These are phyloP conservation scores for Eulithis testata DNA, from an alignment of 2,888 invertebrate species.

Conservation along the genomic window DNA sequence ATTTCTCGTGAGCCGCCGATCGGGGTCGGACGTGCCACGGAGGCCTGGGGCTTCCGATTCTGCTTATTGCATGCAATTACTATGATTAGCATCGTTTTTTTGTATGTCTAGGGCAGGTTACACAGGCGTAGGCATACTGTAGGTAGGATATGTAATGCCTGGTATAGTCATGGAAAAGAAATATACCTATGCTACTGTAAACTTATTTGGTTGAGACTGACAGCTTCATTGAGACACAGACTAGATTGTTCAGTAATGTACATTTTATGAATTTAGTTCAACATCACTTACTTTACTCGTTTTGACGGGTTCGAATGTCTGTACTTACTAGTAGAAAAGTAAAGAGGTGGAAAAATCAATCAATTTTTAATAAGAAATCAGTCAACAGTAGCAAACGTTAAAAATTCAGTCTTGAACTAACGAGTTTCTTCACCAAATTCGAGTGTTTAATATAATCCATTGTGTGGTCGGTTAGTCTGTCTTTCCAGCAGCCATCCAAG, in stretches of 20 bases:
- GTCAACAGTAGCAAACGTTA: slow-evolving; percentile 5
- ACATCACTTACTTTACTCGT: too few species aligned
- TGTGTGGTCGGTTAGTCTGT: slow-evolving; percentile 30
- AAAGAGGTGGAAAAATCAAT: neutral
- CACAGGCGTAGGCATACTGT: neutral
- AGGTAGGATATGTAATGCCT: too few species aligned
- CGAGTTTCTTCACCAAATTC: neutral
- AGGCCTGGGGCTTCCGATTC: slow-evolving; percentile 35
- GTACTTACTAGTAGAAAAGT: too few species aligned
- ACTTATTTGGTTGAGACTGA: too few species aligned
- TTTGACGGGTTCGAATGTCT: too few species aligned
- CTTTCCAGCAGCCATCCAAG: slow-evolving; percentile 65
- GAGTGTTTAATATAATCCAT: neutral
- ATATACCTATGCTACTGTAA: too few species aligned
- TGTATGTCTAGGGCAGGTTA: slow-evolving; percentile 19
- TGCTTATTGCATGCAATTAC: slow-evolving; percentile 19
- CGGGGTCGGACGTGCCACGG: slow-evolving; percentile 37
- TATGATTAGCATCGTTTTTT: slow-evolving; percentile 9
- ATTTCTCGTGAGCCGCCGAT: slow-evolving; percentile 32
- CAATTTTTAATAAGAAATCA: slow-evolving; percentile 14
- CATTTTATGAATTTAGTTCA: too few species aligned
- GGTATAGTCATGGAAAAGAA: too few species aligned
- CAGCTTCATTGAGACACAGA: too few species aligned
- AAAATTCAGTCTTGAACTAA: neutral
- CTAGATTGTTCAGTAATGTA: too few species aligned